These are phyloP conservation scores for Hipposideros armiger DNA, from an alignment of 2,113 vertebrate genomes.

Conservation along the genomic window DNA sequence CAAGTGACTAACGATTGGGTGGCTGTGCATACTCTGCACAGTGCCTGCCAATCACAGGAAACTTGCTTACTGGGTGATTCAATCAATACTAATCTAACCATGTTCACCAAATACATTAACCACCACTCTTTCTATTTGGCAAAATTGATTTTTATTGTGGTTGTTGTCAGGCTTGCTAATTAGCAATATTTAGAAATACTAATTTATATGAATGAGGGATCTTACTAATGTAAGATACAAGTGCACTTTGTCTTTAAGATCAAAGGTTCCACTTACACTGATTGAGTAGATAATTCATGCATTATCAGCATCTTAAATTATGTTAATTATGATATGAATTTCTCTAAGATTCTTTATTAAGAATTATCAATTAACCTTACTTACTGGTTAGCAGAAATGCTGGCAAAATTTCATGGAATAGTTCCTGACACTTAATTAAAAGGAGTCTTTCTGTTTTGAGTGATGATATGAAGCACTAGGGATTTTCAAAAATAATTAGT, in stretches of 20 bases:
- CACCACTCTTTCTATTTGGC: neutral
- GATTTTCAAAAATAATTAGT: slow-evolving; percentile 80
- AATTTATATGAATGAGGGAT: slow-evolving; percentile 61
- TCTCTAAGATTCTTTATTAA: slow-evolving; percentile 74
- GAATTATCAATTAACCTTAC: slow-evolving; percentile 74
- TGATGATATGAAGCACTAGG: slow-evolving; percentile 65
- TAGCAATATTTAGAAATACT: slow-evolving; percentile 64
- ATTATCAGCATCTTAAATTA: slow-evolving; percentile 78
- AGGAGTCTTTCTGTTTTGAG: slow-evolving; percentile 79
- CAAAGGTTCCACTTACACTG: slow-evolving; percentile 69
- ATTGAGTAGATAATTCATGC: slow-evolving; percentile 69
- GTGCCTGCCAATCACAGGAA: neutral
- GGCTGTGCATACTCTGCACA: neutral
- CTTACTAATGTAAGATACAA: slow-evolving; percentile 48
- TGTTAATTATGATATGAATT: slow-evolving; percentile 67
- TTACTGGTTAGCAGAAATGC: slow-evolving; percentile 73
- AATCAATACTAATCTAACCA: neutral
- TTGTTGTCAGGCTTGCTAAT: slow-evolving; percentile 67
- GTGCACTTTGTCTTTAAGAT: slow-evolving; percentile 70
- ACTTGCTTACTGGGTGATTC: neutral
- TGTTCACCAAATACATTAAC: neutral
- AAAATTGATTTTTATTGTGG: slow-evolving; percentile 41
- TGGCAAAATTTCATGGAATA: slow-evolving; percentile 77
- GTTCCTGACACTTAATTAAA: slow-evolving; percentile 83
- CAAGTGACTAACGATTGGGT: neutral